These are phyloP conservation scores for Acanthaster planci DNA, from an alignment of 35 echinoderm and acorn worm species.

Conservation along the genomic window DNA sequence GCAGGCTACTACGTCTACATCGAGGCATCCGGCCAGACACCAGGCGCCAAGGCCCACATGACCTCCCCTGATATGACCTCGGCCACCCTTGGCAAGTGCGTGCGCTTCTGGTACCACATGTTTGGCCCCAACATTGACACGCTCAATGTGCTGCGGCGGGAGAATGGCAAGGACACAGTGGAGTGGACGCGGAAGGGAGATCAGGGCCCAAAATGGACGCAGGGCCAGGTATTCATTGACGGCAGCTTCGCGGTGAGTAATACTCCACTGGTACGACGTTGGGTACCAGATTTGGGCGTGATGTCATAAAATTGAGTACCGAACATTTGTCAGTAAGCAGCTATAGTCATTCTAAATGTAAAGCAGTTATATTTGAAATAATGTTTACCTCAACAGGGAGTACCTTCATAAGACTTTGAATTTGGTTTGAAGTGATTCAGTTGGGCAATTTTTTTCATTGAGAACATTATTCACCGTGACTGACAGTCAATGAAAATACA, in stretches of 20 bases:
- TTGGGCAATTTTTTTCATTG: no score
- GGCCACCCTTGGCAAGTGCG: slow-evolving; percentile 38
- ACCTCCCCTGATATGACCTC: slow-evolving; percentile 45
- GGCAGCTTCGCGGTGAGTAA: slow-evolving; percentile 50
- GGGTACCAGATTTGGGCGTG: background rate
- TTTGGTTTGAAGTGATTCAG: no score
- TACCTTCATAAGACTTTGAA: no score
- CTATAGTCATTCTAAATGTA: no score
- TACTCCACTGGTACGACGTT: background rate
- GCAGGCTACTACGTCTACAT: slow-evolving; percentile 80
- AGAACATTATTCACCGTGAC: no score
- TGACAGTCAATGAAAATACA: no score
- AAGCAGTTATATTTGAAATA: no score
- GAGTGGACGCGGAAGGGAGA: slow-evolving; percentile 77
- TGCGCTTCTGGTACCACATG: slow-evolving; percentile 95
- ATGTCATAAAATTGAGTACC: no score
- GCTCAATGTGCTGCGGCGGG: slow-evolving; percentile 57
- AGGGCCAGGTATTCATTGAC: slow-evolving; percentile 64
- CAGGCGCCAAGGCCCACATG: slow-evolving; percentile 40
- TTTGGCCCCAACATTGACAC: slow-evolving; percentile 58
- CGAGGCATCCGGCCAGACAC: slow-evolving; percentile 41
- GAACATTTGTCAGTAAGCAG: no score
- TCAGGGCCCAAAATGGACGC: slow-evolving; percentile 75
- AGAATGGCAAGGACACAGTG: background rate
- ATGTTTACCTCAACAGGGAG: no score